Evolutionary conservation across 35 echinoderm and acorn worm species (phyloP).

Genomic region (Patiria miniata): DNA sequence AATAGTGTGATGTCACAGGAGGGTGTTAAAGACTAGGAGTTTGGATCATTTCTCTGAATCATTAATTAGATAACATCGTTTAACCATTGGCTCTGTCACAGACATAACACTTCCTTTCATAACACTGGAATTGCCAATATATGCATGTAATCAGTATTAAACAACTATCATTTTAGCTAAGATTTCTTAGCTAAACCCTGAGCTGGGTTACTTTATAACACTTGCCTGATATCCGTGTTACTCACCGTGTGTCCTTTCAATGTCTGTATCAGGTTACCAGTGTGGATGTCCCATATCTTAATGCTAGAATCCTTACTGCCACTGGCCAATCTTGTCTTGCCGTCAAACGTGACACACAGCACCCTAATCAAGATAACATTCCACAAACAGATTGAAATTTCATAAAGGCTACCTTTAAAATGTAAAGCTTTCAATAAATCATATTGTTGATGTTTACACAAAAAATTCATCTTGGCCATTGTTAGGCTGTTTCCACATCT

Average conservation of each 20-base stretch:
- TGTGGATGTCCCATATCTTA: conserved; percentile 80
- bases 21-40: too few relatives aligned
- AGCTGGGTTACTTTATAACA: neutral
- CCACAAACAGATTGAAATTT: neutral
- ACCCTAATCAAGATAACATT: conserved; percentile 48
- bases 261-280: conserved; percentile 67
- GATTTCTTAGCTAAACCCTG: too few relatives aligned
- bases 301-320: conserved; percentile 84
- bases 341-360: conserved; percentile 83
- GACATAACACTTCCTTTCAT: too few relatives aligned
- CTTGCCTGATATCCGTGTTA: neutral
- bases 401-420: neutral
- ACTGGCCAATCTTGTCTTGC: conserved; percentile 78
- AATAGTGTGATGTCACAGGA: too few relatives aligned
- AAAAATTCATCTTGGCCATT: too few relatives aligned
- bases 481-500: too few relatives aligned
- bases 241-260: conserved; percentile 90
- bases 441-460: neutral
- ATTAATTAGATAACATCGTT: too few relatives aligned
- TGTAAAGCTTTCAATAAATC: neutral
- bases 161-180: too few relatives aligned
- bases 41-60: too few relatives aligned
- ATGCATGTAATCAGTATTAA: too few relatives aligned
- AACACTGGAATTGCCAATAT: too few relatives aligned
- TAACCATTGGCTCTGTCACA: too few relatives aligned